These are phyloP conservation scores for Oryzaephilus surinamensis DNA, from an alignment of 1,140 invertebrate species.

Conservation along the genomic window DNA sequence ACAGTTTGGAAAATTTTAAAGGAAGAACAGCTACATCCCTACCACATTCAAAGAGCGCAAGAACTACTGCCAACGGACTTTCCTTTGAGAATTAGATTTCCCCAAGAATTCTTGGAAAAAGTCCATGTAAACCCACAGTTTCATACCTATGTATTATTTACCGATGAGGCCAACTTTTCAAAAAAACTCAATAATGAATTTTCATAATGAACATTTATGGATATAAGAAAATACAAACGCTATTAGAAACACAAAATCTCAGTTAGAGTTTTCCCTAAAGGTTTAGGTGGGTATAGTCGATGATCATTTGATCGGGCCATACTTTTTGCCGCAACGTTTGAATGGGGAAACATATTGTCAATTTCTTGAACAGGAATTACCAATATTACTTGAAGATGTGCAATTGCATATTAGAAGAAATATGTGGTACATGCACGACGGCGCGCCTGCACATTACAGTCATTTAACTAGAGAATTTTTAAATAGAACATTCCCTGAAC, in stretches of 20 bases:
- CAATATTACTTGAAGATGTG: background rate
- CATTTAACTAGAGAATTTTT: conserved; percentile 1
- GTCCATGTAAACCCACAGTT: no score
- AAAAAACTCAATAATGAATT: background rate
- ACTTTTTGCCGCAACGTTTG: background rate
- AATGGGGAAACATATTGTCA: background rate
- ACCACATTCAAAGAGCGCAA: no score
- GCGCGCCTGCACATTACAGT: conserved; percentile 22
- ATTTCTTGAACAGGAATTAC: background rate
- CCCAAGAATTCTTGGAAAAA: no score
- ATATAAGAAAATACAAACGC: background rate
- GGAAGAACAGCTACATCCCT: no score
- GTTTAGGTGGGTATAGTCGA: background rate
- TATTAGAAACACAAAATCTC: background rate
- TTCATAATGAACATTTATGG: conserved; percentile 1
- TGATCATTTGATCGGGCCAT: background rate
- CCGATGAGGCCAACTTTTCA: background rate
- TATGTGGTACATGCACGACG: no score
- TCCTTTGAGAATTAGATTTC: no score
- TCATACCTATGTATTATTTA: background rate
- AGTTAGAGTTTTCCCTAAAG: background rate
- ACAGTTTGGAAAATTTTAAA: no score
- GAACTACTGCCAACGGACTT: no score
- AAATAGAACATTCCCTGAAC: conserved; percentile 5
- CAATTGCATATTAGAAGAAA: background rate